Evolutionary conservation across 23 tunicate species (phyloP).

Genomic region (Ciona savignyi): DNA sequence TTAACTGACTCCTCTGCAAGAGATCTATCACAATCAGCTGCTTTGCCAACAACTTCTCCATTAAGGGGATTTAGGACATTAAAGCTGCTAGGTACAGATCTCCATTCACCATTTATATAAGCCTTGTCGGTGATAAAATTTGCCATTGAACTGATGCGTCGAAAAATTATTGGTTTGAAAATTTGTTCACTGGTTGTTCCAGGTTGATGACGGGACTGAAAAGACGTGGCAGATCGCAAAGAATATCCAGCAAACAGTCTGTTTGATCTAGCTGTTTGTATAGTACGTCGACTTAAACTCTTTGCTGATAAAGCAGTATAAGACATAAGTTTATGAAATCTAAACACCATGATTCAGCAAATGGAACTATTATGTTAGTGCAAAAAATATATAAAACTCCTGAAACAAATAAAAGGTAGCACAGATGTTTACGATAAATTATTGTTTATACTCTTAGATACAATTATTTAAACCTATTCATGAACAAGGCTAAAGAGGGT

Average conservation of each 20-base stretch:
- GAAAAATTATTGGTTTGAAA: no score
- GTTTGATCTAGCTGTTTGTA: background rate
- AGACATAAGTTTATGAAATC: no score
- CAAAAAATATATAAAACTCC: no score
- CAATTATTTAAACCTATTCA: no score
- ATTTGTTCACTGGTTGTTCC: no score
- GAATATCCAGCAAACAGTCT: background rate
- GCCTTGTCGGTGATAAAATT: conserved; percentile 46
- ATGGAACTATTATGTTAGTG: no score
- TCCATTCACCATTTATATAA: conserved; percentile 68
- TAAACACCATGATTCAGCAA: no score
- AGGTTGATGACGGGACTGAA: no score
- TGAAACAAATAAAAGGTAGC: no score
- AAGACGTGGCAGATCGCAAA: background rate
- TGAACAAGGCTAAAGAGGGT: no score
- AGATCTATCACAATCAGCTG: conserved; percentile 61
- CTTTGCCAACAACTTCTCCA: conserved; percentile 45
- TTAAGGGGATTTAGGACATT: conserved; percentile 64
- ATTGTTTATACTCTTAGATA: no score
- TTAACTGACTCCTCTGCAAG: conserved; percentile 42
- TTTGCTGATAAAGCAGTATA: background rate
- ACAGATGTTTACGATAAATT: no score
- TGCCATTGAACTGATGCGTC: conserved; percentile 23
- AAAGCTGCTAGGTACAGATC: conserved; percentile 18
- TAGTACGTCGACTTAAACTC: background rate